Percentiles rank a stretch among this genome's conserved stretches.
phyloP scores from a whole-genome alignment of 2,797 vertebrate species.

The Neosilurus hyrtlii region DNA sequence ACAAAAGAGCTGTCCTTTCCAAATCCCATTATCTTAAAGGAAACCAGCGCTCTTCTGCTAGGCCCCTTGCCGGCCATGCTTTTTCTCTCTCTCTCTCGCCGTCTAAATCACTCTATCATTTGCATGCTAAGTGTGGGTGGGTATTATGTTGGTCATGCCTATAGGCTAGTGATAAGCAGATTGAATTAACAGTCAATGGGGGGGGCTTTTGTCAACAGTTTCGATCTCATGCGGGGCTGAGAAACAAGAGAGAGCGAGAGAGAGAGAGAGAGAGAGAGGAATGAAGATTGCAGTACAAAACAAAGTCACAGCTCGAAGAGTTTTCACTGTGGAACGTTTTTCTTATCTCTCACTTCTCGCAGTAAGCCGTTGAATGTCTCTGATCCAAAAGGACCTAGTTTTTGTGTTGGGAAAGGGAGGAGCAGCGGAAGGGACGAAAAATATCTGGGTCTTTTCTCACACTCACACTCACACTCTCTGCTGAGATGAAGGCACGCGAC shows the following conservation, averaged over 20 bases:
- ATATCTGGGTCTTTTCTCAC: constrained; percentile 32
- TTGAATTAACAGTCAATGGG: constrained; percentile 52
- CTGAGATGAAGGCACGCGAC: constrained; percentile 27
- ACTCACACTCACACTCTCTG: not conserved
- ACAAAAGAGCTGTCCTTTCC: constrained; percentile 49
- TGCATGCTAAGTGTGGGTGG: constrained; percentile 59
- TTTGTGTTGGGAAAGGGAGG: constrained; percentile 30
- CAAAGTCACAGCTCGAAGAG: constrained; percentile 30
- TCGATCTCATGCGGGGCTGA: constrained; percentile 40
- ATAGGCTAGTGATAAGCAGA: constrained; percentile 56
- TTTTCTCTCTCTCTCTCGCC: constrained; percentile 51
- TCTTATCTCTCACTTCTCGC: constrained; percentile 6
- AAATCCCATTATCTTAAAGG: constrained; percentile 58
- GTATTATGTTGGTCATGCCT: constrained; percentile 58
- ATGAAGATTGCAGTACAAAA: constrained; percentile 21
- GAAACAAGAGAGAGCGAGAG: not conserved
- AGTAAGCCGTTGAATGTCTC: not conserved
- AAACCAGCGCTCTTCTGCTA: constrained; percentile 49
- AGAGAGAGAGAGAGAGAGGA: constrained; percentile 8
- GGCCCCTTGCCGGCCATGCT: constrained; percentile 40
- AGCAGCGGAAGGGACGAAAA: constrained; percentile 16
- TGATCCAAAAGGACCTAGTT: constrained; percentile 16
- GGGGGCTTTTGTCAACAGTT: constrained; percentile 46
- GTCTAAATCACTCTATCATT: constrained; percentile 57
- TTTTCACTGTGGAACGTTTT: constrained; percentile 28